Evolutionary conservation across 2,113 vertebrate species (phyloP).

Genomic region (Athene cunicularia): DNA sequence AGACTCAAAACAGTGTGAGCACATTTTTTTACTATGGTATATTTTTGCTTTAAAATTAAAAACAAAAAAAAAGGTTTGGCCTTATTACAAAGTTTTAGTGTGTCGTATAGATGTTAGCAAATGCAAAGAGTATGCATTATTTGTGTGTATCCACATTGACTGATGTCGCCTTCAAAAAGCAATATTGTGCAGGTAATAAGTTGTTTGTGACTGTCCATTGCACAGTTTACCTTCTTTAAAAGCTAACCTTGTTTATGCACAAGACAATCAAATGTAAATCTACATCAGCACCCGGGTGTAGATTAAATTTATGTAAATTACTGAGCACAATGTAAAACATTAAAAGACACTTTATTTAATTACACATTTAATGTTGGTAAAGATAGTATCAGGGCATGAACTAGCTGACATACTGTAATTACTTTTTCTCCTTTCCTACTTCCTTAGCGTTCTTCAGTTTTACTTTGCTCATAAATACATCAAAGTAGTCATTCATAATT

Average conservation of each 20-base stretch:
- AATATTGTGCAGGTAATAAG: conserved; percentile 79
- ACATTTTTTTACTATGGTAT: conserved; percentile 77
- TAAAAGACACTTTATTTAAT: conserved; percentile 72
- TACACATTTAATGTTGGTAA: conserved; percentile 44
- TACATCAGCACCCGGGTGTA: conserved; percentile 68
- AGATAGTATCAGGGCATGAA: conserved; percentile 69
- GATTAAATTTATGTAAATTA: conserved; percentile 70
- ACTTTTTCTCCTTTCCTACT: conserved; percentile 51
- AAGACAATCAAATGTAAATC: conserved; percentile 82
- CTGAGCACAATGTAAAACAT: conserved; percentile 76
- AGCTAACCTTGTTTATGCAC: conserved; percentile 80
- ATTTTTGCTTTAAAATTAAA: conserved; percentile 76
- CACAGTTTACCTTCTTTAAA: conserved; percentile 75
- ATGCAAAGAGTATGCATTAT: conserved; percentile 75
- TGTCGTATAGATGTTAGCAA: conserved; percentile 78
- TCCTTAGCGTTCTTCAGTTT: conserved; percentile 40
- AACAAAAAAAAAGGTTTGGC: conserved; percentile 80
- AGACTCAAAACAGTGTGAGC: conserved; percentile 66
- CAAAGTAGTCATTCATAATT: conserved; percentile 39
- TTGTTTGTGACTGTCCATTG: conserved; percentile 79
- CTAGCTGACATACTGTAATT: conserved; percentile 30
- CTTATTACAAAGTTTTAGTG: conserved; percentile 79
- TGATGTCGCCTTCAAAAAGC: conserved; percentile 77
- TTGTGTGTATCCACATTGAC: conserved; percentile 77
- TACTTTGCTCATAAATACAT: conserved; percentile 59